Evolutionary conservation across 2,888 invertebrate genomes (phyloP).

Genomic region (Heteromurus nitidus): DNA sequence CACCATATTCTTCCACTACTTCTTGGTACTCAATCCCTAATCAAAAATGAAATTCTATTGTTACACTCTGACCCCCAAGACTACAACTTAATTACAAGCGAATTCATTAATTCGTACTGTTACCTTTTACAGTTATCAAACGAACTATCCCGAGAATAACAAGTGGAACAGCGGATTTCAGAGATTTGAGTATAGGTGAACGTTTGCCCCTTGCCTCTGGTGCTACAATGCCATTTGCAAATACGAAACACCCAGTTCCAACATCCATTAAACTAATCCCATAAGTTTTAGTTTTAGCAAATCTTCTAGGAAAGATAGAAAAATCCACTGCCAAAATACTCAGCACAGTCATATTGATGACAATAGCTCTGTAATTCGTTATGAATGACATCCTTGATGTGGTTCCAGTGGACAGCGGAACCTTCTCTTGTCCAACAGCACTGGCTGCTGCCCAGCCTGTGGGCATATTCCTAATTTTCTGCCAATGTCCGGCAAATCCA

Average conservation of each 20-base stretch:
- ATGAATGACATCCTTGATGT: slow-evolving; percentile 75
- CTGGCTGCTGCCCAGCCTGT: slow-evolving; percentile 48
- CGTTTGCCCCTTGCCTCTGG: slow-evolving; percentile 77
- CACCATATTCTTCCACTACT: slow-evolving; percentile 94
- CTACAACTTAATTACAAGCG: neutral
- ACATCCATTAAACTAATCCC: slow-evolving; percentile 96
- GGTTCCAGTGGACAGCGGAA: neutral
- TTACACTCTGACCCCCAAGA: neutral
- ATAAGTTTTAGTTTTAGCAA: slow-evolving; percentile 90
- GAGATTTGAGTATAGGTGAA: slow-evolving; percentile 74
- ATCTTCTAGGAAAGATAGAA: slow-evolving; percentile 86
- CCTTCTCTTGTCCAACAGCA: neutral
- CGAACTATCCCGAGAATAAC: slow-evolving; percentile 81
- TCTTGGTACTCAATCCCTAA: slow-evolving; percentile 86
- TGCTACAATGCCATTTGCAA: slow-evolving; percentile 87
- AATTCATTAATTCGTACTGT: slow-evolving; percentile 4
- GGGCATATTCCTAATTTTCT: slow-evolving; percentile 55
- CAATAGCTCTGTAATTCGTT: slow-evolving; percentile 83
- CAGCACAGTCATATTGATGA: slow-evolving; percentile 84
- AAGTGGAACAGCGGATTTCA: slow-evolving; percentile 77
- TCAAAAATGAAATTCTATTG: neutral
- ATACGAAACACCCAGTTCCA: slow-evolving; percentile 92
- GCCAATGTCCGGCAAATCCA: slow-evolving; percentile 56
- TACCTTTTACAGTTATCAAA: slow-evolving; percentile 73
- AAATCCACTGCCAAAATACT: slow-evolving; percentile 97